Base-by-base conservation (phyloP, 2,888 invertebrate genomes). In the Incurvaria masculella region DNA sequence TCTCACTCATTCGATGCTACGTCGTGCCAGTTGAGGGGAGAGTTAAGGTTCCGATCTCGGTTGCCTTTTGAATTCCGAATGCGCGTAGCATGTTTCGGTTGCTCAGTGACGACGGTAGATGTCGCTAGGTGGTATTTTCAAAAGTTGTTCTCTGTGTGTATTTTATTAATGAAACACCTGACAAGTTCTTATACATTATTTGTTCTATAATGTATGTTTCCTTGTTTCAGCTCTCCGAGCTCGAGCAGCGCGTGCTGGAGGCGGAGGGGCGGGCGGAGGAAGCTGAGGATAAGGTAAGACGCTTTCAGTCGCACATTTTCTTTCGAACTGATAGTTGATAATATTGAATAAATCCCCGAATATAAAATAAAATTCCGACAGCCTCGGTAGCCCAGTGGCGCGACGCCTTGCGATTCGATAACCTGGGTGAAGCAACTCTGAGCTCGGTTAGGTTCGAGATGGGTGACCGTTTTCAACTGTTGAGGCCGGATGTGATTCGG, bases 241-340 rank as follows among this genome's bases (percentile, higher is more conserved):
- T 95, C 79, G 94, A 95, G 76, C 91, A 92, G 68, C 85, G 94
- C 62, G 93, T 94, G 67, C 82, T 92, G 73, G 94, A 94, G 73
- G 94, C 94, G 60, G 95, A 95, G 79, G 88, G 90, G 61, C 83
- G 94, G 61, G 94, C 94, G 46, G 94, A 94, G 66, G 92, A 93
- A 73, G 94, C 95, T 53, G 94, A 95, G 76, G 93, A 94, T 76
- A 94, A 94, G 91, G 95, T 95, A 83, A 81, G 73, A 60, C 48
- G n/a, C n/a, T n/a, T n/a, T n/a, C n/a, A n/a, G n/a, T n/a, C n/a
- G n/a, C n/a, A n/a, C n/a, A n/a, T n/a, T n/a, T n/a, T n/a, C n/a
- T n/a, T n/a, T n/a, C n/a, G n/a, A n/a, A n/a, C n/a, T n/a, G n/a
- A n/a, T n/a, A n/a, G n/a, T n/a, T n/a, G n/a, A n/a, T n/a, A n/a